Conservation (phyloP, 2,113 vertebrate species). For the Pan paniscus region DNA sequence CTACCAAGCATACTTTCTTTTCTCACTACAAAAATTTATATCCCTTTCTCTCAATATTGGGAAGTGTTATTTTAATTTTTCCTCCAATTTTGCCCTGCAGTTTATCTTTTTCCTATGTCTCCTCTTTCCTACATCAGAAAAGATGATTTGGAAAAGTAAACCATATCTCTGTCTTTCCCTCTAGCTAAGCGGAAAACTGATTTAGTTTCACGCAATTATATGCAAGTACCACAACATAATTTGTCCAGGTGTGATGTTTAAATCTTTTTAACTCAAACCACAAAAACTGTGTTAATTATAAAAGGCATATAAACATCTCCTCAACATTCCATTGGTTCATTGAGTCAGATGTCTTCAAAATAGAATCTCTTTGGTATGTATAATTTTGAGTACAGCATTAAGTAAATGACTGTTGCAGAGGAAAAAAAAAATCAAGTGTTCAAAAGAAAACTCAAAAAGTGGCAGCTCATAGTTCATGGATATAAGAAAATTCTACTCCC, state of each 20-base stretch:
- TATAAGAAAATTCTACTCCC: neutral
- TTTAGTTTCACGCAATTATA: neutral
- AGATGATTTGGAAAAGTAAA: neutral
- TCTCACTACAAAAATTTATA: neutral
- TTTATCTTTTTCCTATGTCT: neutral
- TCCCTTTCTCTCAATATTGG: neutral
- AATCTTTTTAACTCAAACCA: neutral
- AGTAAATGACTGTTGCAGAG: neutral
- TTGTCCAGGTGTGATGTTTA: slow-evolving; percentile 9
- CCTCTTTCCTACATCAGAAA: neutral
- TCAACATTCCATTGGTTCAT: neutral
- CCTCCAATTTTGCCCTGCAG: neutral
- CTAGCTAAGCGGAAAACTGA: neutral
- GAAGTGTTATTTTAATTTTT: neutral
- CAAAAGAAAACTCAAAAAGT: slow-evolving; percentile 3
- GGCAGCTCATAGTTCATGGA: neutral
- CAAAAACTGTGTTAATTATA: slow-evolving; percentile 11
- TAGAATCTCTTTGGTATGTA: neutral
- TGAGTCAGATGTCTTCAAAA: slow-evolving; percentile 28
- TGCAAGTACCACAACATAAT: neutral
- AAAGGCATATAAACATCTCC: neutral
- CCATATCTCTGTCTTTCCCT: neutral
- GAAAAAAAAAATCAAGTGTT: neutral
- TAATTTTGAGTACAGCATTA: slow-evolving; percentile 33
- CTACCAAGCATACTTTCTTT: slow-evolving; percentile 13